Evolutionary conservation across 2,888 invertebrate genomes (phyloP), one percentile per base, ranked within the genome.

Genomic region (Schizaphis graminum): DNA sequence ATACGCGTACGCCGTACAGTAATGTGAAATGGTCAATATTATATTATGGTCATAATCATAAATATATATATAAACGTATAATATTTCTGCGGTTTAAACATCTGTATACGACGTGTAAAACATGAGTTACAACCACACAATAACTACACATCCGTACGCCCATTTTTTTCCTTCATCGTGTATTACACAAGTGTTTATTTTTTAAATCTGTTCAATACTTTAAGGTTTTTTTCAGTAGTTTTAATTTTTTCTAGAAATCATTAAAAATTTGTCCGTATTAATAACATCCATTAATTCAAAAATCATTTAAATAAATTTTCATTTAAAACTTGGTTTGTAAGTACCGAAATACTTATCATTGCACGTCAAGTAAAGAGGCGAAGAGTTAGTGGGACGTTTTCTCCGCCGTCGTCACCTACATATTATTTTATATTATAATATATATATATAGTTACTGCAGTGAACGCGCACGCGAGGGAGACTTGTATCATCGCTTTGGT

Each of bases 11-110:
- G 35, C 13, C n/a, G n/a, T 90, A 49, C 41, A 16, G 35, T 28
- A 41, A 91, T 35, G 91, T 84, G 41, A 5, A 84, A 53, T 91
- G 91, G 91, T 91, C 91, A 41, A 77, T 77, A 91, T 77, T 77
- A 26, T 41, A 89, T 13, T 41, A 89, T 13, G 47, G 35, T n/a
- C 21, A 77, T 77, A 77, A 77, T 77, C 77, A 35, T 77, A 77
- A 35, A 77, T 35, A 35, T 5, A 67, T n/a, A n/a, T 21, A 77
- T n/a, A 67, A 11, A 16, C 16, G 49, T 67, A 67, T 67, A n/a
- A 67, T 77, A 77, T 35, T 16, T 21, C 35, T 77, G 35, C 21
- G 77, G 35, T 35, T 77, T 77, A 35, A 77, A 77, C 35, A 77
- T 16, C 35, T 67, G 35, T 77, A 77, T 77, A 77, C 35, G 35